These are phyloP conservation scores for Bambusicola thoracicus DNA, from an alignment of 2,113 vertebrate genomes.

Conservation along the genomic window DNA sequence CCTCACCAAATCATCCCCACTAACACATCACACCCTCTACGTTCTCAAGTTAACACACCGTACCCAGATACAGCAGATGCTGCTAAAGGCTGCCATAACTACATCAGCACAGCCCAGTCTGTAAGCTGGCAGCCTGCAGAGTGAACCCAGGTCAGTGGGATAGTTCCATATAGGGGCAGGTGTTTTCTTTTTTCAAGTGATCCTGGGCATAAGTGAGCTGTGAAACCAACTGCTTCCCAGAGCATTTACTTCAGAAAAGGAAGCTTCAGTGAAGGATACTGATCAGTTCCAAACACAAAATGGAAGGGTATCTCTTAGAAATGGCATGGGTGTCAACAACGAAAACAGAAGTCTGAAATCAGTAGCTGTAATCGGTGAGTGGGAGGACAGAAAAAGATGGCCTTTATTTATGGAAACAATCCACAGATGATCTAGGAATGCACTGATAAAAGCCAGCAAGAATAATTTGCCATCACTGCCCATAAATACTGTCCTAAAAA, in stretches of 20 bases:
- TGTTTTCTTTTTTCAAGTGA: neutral
- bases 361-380: neutral
- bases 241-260: neutral
- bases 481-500: neutral
- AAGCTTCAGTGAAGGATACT: neutral
- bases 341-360: neutral
- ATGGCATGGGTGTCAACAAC: neutral
- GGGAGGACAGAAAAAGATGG: neutral
- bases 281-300: neutral
- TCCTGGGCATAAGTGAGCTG: neutral
- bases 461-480: neutral
- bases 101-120: neutral
- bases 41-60: rapidly evolving
- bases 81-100: neutral
- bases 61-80: rapidly evolving
- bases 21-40: neutral
- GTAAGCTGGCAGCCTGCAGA: neutral
- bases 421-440: neutral
- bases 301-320: neutral
- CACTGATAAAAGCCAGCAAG: neutral
- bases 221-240: neutral
- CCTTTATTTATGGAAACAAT: neutral
- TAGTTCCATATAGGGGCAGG: neutral
- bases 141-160: neutral
- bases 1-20: neutral